These are phyloP conservation scores for Anagyrus pseudococci DNA, from an alignment of 2,888 invertebrate species.

Conservation along the genomic window DNA sequence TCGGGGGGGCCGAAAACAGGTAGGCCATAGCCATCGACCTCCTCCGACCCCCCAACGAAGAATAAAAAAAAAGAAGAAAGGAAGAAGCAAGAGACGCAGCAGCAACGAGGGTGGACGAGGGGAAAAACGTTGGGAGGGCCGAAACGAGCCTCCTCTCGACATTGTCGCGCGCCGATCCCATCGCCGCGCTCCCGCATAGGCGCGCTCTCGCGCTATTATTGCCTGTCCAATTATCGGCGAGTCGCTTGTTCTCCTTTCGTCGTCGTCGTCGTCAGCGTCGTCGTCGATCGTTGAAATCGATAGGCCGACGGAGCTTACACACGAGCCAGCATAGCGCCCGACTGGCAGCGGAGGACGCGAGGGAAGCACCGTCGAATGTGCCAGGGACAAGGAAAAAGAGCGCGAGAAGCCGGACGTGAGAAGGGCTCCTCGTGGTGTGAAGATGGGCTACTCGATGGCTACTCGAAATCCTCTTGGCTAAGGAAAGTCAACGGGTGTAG, in stretches of 20 bases:
- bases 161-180: conserved; percentile 25
- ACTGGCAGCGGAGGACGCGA: neutral
- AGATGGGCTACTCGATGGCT: too few relatives aligned
- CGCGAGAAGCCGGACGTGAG: too few relatives aligned
- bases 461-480: too few relatives aligned
- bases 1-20: conserved; percentile 20
- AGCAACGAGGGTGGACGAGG: neutral
- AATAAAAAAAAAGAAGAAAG: neutral
- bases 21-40: conserved; percentile 23
- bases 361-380: too few relatives aligned
- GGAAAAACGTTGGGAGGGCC: conserved; percentile 1
- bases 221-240: conserved; percentile 37
- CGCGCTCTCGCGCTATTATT: conserved; percentile 31
- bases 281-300: conserved; percentile 34
- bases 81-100: neutral
- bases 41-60: neutral
- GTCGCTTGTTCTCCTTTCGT: conserved; percentile 27
- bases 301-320: conserved; percentile 6
- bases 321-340: neutral
- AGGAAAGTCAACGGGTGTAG: too few relatives aligned
- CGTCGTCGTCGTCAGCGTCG: conserved; percentile 17
- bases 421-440: too few relatives aligned
- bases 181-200: conserved; percentile 23
- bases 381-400: too few relatives aligned
- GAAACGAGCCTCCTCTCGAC: conserved; percentile 26